These are phyloP conservation scores for Trochalopteron elliotii DNA, from an alignment of 2,113 vertebrate genomes.

Conservation along the genomic window DNA sequence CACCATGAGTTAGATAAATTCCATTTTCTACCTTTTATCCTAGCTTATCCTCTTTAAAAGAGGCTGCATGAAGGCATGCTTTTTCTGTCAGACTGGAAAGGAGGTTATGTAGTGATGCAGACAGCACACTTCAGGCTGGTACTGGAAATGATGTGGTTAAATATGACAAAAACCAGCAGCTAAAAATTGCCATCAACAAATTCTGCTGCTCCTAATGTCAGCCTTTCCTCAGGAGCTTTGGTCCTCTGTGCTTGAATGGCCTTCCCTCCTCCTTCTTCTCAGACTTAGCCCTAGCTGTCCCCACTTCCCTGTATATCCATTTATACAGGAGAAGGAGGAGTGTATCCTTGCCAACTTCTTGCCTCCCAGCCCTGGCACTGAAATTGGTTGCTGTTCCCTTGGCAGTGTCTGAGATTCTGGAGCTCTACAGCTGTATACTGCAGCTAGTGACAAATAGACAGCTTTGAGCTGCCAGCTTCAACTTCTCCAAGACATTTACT, in stretches of 20 bases:
- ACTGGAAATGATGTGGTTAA: background rate
- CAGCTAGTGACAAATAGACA: slow-evolving; percentile 12
- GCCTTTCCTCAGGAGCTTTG: background rate
- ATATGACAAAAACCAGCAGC: background rate
- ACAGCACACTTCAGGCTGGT: background rate
- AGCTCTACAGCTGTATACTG: background rate
- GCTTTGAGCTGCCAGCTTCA: background rate
- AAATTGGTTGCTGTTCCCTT: slow-evolving; percentile 13
- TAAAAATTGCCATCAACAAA: background rate
- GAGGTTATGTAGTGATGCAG: background rate
- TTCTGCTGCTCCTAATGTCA: background rate
- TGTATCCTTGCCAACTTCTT: slow-evolving; percentile 17
- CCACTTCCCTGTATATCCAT: background rate
- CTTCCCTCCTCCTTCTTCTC: background rate
- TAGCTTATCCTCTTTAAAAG: background rate
- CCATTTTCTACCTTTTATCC: background rate
- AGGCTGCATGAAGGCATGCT: background rate
- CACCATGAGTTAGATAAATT: background rate
- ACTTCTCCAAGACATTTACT: background rate
- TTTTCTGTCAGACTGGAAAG: background rate
- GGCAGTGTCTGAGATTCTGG: background rate
- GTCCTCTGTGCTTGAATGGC: background rate
- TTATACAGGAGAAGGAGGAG: background rate
- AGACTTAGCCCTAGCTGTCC: background rate
- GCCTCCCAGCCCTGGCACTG: background rate